Evolutionary conservation across 2,888 invertebrate genomes (phyloP).

Genomic region (Argyra leucocephala): DNA sequence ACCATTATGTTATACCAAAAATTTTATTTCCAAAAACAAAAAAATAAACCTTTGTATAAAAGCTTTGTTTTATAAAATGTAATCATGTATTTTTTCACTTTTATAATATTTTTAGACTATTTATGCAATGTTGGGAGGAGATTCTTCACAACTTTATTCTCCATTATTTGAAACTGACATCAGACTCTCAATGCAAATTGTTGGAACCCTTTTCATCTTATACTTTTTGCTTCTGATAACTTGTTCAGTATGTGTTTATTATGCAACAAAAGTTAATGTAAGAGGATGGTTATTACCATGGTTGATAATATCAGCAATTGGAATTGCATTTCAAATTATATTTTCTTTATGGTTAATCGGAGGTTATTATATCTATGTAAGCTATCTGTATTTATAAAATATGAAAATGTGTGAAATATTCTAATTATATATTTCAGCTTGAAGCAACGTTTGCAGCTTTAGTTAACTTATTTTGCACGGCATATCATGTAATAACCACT

Average conservation of each 20-base stretch:
- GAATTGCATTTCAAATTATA: slow-evolving; percentile 63
- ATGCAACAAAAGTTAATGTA: slow-evolving; percentile 39
- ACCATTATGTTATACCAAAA: too few species aligned
- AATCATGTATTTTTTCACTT: background rate
- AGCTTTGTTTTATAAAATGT: too few species aligned
- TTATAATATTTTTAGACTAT: slow-evolving; percentile 45
- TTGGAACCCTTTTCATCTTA: slow-evolving; percentile 48
- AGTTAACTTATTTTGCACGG: slow-evolving; percentile 71
- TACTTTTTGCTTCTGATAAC: slow-evolving; percentile 43
- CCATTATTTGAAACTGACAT: slow-evolving; percentile 83
- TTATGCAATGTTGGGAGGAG: slow-evolving; percentile 78
- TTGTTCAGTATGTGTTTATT: slow-evolving; percentile 45
- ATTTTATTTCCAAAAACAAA: too few species aligned
- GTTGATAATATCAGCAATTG: slow-evolving; percentile 58
- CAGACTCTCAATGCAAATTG: slow-evolving; percentile 57
- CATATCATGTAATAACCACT: slow-evolving; percentile 59
- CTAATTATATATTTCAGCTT: slow-evolving; percentile 49
- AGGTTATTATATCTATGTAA: slow-evolving; percentile 85
- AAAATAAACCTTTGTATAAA: too few species aligned
- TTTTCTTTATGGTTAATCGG: slow-evolving; percentile 80
- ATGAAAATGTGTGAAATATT: background rate
- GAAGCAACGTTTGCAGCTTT: slow-evolving; percentile 69
- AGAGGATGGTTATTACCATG: slow-evolving; percentile 75
- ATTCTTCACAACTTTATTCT: slow-evolving; percentile 78
- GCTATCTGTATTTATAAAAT: slow-evolving; percentile 38